Percentiles rank a stretch among this genome's conserved stretches.
phyloP scores from a whole-genome alignment of 2,797 vertebrate species.

The Anas acuta region DNA sequence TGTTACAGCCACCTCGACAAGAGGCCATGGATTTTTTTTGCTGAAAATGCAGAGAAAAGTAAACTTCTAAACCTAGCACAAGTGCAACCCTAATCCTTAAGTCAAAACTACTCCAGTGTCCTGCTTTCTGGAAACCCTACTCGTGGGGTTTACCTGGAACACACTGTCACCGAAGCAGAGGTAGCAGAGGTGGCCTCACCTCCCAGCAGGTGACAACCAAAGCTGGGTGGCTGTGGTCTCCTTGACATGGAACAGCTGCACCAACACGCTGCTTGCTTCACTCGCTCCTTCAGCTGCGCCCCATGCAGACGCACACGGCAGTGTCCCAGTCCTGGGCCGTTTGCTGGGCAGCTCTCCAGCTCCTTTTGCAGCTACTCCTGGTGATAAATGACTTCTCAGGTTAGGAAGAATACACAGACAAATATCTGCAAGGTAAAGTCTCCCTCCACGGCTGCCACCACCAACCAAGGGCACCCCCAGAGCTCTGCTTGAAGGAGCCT shows the following conservation, averaged over 20 bases:
- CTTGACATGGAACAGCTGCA: background rate
- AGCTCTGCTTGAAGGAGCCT: no score
- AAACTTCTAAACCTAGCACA: background rate
- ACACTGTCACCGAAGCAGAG: background rate
- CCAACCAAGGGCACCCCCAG: no score
- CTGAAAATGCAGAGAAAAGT: background rate
- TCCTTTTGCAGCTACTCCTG: no score
- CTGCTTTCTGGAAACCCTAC: background rate
- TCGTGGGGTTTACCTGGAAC: background rate
- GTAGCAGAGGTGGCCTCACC: no score
- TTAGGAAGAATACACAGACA: no score
- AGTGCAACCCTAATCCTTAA: background rate
- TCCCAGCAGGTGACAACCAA: background rate
- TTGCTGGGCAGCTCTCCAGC: background rate
- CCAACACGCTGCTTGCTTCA: background rate
- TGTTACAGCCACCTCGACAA: background rate
- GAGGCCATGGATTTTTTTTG: background rate
- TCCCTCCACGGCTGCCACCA: no score
- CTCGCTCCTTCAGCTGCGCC: background rate
- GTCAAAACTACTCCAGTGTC: background rate
- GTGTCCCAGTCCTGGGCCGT: accelerated
- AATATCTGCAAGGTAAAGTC: no score
- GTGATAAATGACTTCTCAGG: no score
- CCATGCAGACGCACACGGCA: background rate
- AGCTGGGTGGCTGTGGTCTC: background rate